phyloP scores from a whole-genome alignment of 2,797 vertebrate genomes.

The Semaprochilodus insignis region DNA sequence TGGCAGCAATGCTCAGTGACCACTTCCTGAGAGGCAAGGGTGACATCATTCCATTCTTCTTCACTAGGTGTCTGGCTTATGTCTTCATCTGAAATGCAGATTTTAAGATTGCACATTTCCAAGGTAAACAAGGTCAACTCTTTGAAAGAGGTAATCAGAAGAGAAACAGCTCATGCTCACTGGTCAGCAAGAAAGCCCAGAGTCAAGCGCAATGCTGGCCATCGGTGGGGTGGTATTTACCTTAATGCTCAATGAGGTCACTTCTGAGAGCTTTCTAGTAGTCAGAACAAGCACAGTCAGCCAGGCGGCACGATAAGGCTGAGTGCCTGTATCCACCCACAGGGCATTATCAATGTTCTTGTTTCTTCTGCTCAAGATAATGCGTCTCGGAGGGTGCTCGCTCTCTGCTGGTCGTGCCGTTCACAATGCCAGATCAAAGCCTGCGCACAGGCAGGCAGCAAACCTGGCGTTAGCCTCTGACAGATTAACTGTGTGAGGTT shows the following conservation, averaged over 20 bases:
- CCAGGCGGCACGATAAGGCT: conserved; percentile 75
- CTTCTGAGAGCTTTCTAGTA: conserved; percentile 72
- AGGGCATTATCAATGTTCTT: conserved; percentile 80
- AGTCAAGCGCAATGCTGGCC: conserved; percentile 59
- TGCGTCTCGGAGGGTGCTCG: conserved; percentile 67
- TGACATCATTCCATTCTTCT: conserved; percentile 51
- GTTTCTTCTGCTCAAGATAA: conserved; percentile 81
- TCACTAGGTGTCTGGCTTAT: conserved; percentile 47
- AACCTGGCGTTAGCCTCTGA: conserved; percentile 79
- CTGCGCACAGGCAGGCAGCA: conserved; percentile 76
- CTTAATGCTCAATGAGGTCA: conserved; percentile 69
- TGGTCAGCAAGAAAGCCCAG: conserved; percentile 55
- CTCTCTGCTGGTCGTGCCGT: conserved; percentile 59
- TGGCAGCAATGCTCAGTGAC: conserved; percentile 26
- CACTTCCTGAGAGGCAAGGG: conserved; percentile 20
- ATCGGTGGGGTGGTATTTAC: conserved; percentile 81
- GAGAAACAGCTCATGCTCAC: conserved; percentile 52
- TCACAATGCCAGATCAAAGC: conserved; percentile 88
- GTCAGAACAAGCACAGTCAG: conserved; percentile 75
- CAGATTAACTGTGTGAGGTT: conserved; percentile 73
- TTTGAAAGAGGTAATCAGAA: conserved; percentile 39
- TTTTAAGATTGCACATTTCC: conserved; percentile 19
- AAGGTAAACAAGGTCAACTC: neutral
- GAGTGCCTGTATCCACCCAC: conserved; percentile 79
- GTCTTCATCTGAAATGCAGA: conserved; percentile 50